Conservation (phyloP, 2,888 invertebrate species). For the Lasioglossum leucozonium region DNA sequence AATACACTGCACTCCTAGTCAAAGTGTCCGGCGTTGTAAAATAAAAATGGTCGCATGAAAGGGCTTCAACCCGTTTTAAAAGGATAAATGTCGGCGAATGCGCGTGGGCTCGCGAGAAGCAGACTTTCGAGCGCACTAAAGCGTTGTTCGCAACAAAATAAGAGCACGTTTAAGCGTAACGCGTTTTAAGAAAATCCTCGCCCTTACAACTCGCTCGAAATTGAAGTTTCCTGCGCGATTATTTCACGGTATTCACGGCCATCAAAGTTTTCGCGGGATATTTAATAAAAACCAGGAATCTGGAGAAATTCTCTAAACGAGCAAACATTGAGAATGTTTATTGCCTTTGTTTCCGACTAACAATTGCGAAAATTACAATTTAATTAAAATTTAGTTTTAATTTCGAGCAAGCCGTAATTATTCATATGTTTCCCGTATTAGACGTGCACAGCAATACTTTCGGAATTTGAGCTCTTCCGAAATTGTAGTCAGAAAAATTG, state of each 20-base stretch:
- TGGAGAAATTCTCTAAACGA: neutral
- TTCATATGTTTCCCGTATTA: neutral
- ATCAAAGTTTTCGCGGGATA: neutral
- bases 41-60: slow-evolving; percentile 39
- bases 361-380: neutral
- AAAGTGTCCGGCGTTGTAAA: neutral
- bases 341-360: neutral
- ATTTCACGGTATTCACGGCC: neutral
- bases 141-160: slow-evolving; percentile 35
- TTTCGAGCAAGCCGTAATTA: neutral
- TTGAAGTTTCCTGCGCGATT: slow-evolving; percentile 27
- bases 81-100: slow-evolving; percentile 28
- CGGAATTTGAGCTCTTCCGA: neutral
- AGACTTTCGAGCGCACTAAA: slow-evolving; percentile 18
- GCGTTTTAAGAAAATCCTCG: slow-evolving; percentile 14
- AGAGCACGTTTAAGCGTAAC: slow-evolving; percentile 16
- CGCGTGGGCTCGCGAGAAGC: neutral
- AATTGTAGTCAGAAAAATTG: neutral
- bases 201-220: slow-evolving; percentile 19
- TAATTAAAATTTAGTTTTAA: neutral
- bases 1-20: neutral
- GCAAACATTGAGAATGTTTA: neutral
- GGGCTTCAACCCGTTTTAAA: slow-evolving; percentile 24
- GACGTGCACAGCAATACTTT: neutral
- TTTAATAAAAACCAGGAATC: slow-evolving; percentile 25